Percentiles rank a stretch among this genome's conserved stretches.
phyloP scores from a whole-genome alignment of 2,113 vertebrate species.

The Plecturocebus donacophilus region DNA sequence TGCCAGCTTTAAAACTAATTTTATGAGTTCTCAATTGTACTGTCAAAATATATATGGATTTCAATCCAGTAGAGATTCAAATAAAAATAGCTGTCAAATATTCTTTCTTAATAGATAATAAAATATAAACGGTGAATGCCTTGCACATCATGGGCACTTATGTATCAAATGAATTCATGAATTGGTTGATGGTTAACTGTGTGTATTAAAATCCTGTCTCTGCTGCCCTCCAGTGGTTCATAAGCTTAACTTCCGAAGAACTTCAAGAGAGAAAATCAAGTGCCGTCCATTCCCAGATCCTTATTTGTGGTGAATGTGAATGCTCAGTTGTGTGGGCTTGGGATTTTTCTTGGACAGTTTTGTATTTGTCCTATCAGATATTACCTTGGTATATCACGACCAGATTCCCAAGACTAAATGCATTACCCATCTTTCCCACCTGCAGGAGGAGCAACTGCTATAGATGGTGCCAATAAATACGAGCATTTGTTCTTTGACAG shows the following conservation, averaged over 20 bases:
- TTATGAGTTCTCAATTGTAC: neutral
- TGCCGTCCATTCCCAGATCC: neutral
- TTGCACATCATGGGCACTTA: neutral
- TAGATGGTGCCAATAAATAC: neutral
- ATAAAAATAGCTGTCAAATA: neutral
- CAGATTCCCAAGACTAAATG: neutral
- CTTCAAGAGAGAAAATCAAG: neutral
- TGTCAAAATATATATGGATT: neutral
- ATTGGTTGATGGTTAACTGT: neutral
- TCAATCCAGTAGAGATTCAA: neutral
- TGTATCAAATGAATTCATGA: neutral
- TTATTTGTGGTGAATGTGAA: neutral
- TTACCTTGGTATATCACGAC: neutral
- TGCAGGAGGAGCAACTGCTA: neutral
- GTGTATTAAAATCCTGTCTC: neutral
- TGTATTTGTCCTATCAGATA: neutral
- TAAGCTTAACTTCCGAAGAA: slow-evolving; percentile 40
- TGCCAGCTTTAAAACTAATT: neutral
- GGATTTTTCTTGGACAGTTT: neutral
- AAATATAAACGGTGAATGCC: neutral
- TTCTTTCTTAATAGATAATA: neutral
- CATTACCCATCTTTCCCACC: neutral
- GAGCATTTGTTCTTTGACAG: neutral
- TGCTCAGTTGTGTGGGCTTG: neutral
- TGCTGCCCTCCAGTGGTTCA: slow-evolving; percentile 79